These are phyloP conservation scores for Xanthorhoe designata DNA, from an alignment of 2,888 invertebrate genomes.

Conservation along the genomic window DNA sequence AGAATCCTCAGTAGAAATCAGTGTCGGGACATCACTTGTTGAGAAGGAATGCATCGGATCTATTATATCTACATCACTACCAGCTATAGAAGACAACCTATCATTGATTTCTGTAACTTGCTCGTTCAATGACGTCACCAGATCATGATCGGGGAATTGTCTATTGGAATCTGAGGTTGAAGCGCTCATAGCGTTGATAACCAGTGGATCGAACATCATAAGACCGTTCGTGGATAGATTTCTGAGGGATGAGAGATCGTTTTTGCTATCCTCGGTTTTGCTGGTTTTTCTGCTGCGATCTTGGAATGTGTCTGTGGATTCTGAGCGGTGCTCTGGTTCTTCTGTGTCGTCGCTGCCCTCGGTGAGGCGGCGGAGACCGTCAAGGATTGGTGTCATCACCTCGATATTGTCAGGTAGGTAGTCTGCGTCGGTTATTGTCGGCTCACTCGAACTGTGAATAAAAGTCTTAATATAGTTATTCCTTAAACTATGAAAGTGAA, in stretches of 20 bases:
- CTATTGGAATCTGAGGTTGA: constrained; percentile 66
- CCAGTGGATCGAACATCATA: constrained; percentile 81
- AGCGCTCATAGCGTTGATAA: constrained; percentile 72
- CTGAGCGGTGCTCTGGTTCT: constrained; percentile 44
- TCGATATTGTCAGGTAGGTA: constrained; percentile 81
- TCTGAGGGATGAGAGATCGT: constrained; percentile 67
- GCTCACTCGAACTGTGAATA: constrained; percentile 68
- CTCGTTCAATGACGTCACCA: constrained; percentile 80
- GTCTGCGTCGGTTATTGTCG: constrained; percentile 73
- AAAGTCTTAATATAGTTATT: too few relatives aligned
- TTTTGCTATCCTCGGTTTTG: constrained; percentile 60
- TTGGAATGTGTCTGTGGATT: constrained; percentile 65
- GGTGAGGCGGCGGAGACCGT: constrained; percentile 71
- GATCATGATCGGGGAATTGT: constrained; percentile 74
- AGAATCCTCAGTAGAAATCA: constrained; percentile 65
- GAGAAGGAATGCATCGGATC: constrained; percentile 79
- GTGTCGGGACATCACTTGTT: constrained; percentile 74
- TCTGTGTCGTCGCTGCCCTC: constrained; percentile 58
- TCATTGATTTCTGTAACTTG: constrained; percentile 82
- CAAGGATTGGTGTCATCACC: constrained; percentile 80
- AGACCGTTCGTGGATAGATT: constrained; percentile 80
- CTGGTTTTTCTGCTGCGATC: constrained; percentile 69
- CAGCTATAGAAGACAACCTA: constrained; percentile 74
- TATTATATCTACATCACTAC: constrained; percentile 67
- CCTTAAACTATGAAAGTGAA: too few relatives aligned